Evolutionary conservation across 2,888 invertebrate genomes (phyloP).

Genomic region (Chironomus riparius): DNA sequence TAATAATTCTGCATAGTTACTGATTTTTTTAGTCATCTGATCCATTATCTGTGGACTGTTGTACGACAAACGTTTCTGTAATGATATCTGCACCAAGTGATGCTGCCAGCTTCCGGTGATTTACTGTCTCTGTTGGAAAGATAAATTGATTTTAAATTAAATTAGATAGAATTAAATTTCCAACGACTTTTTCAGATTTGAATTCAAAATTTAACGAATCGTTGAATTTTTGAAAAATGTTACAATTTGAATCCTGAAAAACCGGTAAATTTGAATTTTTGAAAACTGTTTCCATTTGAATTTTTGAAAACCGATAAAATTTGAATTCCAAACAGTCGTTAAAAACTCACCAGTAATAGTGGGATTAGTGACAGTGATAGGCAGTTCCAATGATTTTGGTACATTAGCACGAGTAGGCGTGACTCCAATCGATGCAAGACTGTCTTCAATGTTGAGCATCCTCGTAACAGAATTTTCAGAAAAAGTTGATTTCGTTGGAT

Average conservation of each 20-base stretch:
- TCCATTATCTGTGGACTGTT: slow-evolving; percentile 6
- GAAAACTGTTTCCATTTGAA: no score
- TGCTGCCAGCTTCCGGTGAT: slow-evolving; percentile 17
- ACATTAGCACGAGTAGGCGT: slow-evolving; percentile 44
- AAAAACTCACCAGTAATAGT: slow-evolving; percentile 47
- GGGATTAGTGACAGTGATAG: slow-evolving; percentile 69
- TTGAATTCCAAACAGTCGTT: no score
- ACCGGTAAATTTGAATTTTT: no score
- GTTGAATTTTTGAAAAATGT: no score
- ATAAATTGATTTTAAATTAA: not conserved
- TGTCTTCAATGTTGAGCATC: slow-evolving; percentile 45
- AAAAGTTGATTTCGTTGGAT: slow-evolving; percentile 34
- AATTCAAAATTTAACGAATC: no score
- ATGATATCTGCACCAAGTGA: not conserved
- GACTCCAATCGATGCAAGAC: slow-evolving; percentile 51
- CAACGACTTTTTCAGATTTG: not conserved
- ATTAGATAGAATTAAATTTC: no score
- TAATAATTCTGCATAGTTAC: not conserved
- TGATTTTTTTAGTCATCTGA: slow-evolving; percentile 6
- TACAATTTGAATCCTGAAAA: no score
- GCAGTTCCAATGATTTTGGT: slow-evolving; percentile 62
- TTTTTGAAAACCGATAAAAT: no score
- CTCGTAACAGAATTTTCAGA: slow-evolving; percentile 34
- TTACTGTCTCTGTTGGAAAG: slow-evolving; percentile 11
- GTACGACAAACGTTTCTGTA: not conserved